These are phyloP conservation scores for Oophaga pumilio DNA, from an alignment of 2,113 vertebrate genomes.

Conservation along the genomic window DNA sequence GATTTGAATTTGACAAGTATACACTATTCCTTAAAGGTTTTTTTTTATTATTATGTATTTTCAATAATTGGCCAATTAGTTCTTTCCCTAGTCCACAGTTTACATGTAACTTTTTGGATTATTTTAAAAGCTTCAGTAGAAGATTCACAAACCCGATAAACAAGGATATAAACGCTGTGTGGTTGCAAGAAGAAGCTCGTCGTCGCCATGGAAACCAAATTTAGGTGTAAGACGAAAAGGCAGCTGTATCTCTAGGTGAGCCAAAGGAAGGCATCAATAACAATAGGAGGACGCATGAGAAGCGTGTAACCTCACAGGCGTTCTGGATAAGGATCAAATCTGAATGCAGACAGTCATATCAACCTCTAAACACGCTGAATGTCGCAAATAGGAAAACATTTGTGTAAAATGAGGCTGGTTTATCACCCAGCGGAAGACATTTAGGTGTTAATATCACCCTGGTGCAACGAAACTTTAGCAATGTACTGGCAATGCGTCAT, in stretches of 20 bases:
- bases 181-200: constrained; percentile 9
- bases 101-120: background rate
- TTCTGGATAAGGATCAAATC: background rate
- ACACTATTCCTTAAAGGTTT: background rate
- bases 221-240: constrained; percentile 10
- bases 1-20: background rate
- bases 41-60: background rate
- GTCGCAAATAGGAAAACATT: background rate
- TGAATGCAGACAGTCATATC: background rate
- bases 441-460: constrained; percentile 3
- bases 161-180: background rate
- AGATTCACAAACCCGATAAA: constrained; percentile 15
- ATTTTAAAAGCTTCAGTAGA: background rate
- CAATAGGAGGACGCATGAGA: constrained; percentile 1
- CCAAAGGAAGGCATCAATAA: background rate
- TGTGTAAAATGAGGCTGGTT: background rate
- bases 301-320: background rate
- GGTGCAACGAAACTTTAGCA: background rate
- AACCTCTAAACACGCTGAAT: background rate
- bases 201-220: constrained; percentile 33
- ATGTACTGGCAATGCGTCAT: background rate
- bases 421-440: background rate
- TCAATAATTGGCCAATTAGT: background rate
- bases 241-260: constrained; percentile 10
- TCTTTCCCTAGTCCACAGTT: background rate